These are phyloP conservation scores for Byasa hedistus DNA, from an alignment of 2,888 invertebrate species.

Conservation along the genomic window DNA sequence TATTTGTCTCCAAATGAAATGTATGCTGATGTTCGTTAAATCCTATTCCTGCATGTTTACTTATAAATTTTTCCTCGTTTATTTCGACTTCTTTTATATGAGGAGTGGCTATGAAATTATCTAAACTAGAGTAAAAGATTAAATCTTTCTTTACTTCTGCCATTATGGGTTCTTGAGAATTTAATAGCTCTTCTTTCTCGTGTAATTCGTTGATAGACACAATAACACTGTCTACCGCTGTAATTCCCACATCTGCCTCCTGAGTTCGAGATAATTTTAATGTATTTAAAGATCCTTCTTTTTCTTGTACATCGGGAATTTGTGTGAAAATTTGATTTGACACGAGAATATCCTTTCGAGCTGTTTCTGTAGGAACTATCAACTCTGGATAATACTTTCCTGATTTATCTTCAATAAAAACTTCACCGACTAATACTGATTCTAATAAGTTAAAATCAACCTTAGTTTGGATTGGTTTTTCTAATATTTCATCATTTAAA, in stretches of 20 bases:
- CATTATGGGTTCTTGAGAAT: slow-evolving; percentile 51
- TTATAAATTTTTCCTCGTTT: slow-evolving; percentile 63
- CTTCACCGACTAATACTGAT: slow-evolving; percentile 83
- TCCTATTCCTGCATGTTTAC: slow-evolving; percentile 80
- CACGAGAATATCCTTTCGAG: slow-evolving; percentile 82
- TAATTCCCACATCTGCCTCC: slow-evolving; percentile 81
- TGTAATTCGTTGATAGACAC: slow-evolving; percentile 78
- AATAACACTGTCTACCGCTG: slow-evolving; percentile 81
- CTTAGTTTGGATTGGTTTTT: slow-evolving; percentile 78
- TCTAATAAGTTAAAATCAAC: slow-evolving; percentile 82
- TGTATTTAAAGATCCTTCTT: slow-evolving; percentile 82
- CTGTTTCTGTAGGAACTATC: slow-evolving; percentile 89
- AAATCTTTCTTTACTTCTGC: slow-evolving; percentile 58
- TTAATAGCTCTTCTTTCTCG: slow-evolving; percentile 80
- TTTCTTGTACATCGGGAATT: slow-evolving; percentile 84
- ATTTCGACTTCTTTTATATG: slow-evolving; percentile 83
- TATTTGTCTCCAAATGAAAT: slow-evolving; percentile 78
- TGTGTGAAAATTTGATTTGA: slow-evolving; percentile 84
- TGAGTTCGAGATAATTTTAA: slow-evolving; percentile 81
- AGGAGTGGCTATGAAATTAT: slow-evolving; percentile 81
- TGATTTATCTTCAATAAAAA: slow-evolving; percentile 84
- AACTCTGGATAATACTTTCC: slow-evolving; percentile 89
- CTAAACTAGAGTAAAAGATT: slow-evolving; percentile 74
- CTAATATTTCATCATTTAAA: slow-evolving; percentile 67
- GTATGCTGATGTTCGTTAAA: slow-evolving; percentile 82